phyloP scores from a whole-genome alignment of 2,113 vertebrate species.

The Pomatostomus ruficeps region DNA sequence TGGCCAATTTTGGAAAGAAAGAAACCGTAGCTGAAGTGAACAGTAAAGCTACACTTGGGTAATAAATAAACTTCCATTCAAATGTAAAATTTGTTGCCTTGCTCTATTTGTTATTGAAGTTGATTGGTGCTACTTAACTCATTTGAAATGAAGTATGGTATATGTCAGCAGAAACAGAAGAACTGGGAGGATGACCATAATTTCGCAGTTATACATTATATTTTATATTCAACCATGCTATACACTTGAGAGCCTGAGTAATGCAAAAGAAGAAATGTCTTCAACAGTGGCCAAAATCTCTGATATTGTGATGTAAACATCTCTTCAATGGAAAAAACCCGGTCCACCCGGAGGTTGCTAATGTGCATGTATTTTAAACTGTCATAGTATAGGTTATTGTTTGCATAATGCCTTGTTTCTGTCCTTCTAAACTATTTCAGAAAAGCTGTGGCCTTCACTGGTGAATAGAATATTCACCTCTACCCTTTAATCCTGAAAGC shows the following conservation, averaged over 20 bases:
- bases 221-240: neutral
- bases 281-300: neutral
- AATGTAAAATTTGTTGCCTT: neutral
- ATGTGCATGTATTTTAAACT: neutral
- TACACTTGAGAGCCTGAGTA: neutral
- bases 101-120: neutral
- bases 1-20: neutral
- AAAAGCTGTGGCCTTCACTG: neutral
- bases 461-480: neutral
- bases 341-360: neutral
- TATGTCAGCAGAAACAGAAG: neutral
- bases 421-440: neutral
- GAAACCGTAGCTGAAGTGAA: neutral
- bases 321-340: neutral
- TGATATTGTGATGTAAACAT: neutral
- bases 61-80: neutral
- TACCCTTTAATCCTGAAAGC: neutral
- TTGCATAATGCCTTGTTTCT: neutral
- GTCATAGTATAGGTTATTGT: neutral
- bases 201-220: rapidly evolving
- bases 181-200: neutral
- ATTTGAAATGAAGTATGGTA: neutral
- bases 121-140: neutral
- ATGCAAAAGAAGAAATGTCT: neutral
- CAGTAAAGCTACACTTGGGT: neutral